Conservation (phyloP, 2,113 vertebrate species). For the Neoarius graeffei region DNA sequence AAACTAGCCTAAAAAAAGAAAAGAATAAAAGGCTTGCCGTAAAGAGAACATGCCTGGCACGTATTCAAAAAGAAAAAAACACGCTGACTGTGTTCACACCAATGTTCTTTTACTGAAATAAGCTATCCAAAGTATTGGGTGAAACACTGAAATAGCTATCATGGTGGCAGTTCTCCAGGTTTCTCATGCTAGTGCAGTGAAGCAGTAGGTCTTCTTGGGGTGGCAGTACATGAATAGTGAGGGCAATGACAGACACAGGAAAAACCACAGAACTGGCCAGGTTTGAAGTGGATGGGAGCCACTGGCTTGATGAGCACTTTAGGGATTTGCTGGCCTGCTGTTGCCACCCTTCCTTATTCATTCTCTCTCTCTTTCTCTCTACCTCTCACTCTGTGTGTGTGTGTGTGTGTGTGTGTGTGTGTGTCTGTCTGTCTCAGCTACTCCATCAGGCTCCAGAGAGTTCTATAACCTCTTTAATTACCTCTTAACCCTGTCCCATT, state of each 20-base stretch:
- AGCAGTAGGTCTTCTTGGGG: constrained; percentile 43
- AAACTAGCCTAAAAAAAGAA: not conserved
- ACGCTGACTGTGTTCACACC: not conserved
- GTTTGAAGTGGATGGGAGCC: constrained; percentile 71
- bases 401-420: not conserved
- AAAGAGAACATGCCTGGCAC: not conserved
- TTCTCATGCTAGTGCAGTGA: constrained; percentile 15
- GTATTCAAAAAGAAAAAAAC: not conserved
- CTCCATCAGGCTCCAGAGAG: constrained; percentile 61
- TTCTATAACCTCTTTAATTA: constrained; percentile 74
- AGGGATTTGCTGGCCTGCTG: constrained; percentile 17
- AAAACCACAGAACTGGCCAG: constrained; percentile 68
- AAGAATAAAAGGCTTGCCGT: not conserved
- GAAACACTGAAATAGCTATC: constrained; percentile 43
- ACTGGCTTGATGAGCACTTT: constrained; percentile 43
- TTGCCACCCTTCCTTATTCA: constrained; percentile 11
- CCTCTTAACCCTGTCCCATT: constrained; percentile 59
- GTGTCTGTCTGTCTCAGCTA: constrained; percentile 9
- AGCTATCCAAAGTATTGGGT: not conserved
- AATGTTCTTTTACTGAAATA: not conserved
- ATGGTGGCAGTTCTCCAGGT: constrained; percentile 10
- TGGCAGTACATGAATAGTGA: constrained; percentile 67
- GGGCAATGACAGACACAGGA: constrained; percentile 72
- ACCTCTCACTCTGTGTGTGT: not conserved
- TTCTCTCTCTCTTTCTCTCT: constrained; percentile 2